Evolutionary conservation across 2,113 vertebrate genomes (phyloP).

Genomic region (Protobothrops flavoviridis): DNA sequence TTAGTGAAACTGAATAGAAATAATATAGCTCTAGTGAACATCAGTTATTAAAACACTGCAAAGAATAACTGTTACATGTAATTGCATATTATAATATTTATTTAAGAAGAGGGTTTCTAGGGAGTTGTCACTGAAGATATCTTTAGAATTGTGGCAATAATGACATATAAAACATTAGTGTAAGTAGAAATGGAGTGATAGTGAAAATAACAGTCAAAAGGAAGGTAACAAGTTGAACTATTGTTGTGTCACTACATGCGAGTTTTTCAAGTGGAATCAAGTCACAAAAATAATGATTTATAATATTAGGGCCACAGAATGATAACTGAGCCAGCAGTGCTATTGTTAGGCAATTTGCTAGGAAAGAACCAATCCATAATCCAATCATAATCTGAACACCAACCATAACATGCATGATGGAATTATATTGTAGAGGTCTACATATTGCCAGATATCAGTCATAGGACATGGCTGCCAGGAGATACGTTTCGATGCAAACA

Average conservation of each 20-base stretch:
- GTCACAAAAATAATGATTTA: slow-evolving; percentile 66
- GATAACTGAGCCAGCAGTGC: slow-evolving; percentile 50
- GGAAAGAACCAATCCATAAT: slow-evolving; percentile 51
- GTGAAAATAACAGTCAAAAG: slow-evolving; percentile 57
- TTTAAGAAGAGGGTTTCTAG: too few species aligned
- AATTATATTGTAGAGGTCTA: slow-evolving; percentile 42
- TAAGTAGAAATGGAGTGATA: slow-evolving; percentile 46
- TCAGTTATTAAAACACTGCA: too few species aligned
- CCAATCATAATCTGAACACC: slow-evolving; percentile 31
- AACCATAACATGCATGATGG: slow-evolving; percentile 35
- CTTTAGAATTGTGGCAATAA: slow-evolving; percentile 47
- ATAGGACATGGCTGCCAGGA: slow-evolving; percentile 60
- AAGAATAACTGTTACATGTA: too few species aligned
- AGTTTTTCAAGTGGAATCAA: slow-evolving; percentile 62
- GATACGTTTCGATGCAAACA: slow-evolving; percentile 61
- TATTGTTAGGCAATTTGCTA: slow-evolving; percentile 48
- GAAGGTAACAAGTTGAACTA: slow-evolving; percentile 53
- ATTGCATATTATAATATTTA: too few species aligned
- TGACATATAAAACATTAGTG: slow-evolving; percentile 59
- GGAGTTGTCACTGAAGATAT: slow-evolving; percentile 35
- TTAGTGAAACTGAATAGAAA: too few species aligned
- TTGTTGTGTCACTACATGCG: slow-evolving; percentile 51
- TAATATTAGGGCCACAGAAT: slow-evolving; percentile 57
- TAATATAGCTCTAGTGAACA: too few species aligned
- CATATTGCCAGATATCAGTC: slow-evolving; percentile 58